Evolutionary conservation across 2,888 invertebrate species (phyloP).

Genomic region (Drymonia ruficornis): DNA sequence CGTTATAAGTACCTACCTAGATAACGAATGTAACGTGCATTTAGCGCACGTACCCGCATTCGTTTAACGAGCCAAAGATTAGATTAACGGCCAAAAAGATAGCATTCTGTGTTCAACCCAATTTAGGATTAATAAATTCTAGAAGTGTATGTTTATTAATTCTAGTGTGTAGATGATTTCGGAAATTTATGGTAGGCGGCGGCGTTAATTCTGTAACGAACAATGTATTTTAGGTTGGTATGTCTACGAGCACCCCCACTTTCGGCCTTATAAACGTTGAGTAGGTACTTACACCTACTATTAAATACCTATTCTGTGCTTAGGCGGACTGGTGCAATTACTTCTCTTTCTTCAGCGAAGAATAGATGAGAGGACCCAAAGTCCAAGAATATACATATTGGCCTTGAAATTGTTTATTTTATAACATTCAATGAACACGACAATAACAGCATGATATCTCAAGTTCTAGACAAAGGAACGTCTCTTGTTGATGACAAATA

Average conservation of each 20-base stretch:
- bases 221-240: no score
- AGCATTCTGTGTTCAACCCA: slow-evolving; percentile 15
- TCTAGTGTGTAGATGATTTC: background rate
- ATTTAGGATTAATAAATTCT: slow-evolving; percentile 14
- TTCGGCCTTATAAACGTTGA: no score
- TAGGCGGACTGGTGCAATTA: no score
- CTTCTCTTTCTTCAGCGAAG: no score
- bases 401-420: slow-evolving; percentile 22
- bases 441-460: slow-evolving; percentile 20
- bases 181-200: background rate
- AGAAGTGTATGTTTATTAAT: background rate
- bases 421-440: slow-evolving; percentile 23
- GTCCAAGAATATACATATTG: background rate
- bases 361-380: background rate
- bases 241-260: no score
- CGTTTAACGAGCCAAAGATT: slow-evolving; percentile 51
- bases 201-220: background rate
- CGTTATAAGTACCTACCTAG: slow-evolving; percentile 18
- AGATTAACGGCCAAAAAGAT: slow-evolving; percentile 55
- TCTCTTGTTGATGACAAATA: slow-evolving; percentile 14
- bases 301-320: no score
- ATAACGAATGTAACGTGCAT: slow-evolving; percentile 17
- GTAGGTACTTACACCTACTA: no score
- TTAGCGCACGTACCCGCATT: slow-evolving; percentile 27
- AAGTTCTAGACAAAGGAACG: slow-evolving; percentile 26